Evolutionary conservation across 2,888 invertebrate genomes (phyloP).

Genomic region (Apamea sordens): DNA sequence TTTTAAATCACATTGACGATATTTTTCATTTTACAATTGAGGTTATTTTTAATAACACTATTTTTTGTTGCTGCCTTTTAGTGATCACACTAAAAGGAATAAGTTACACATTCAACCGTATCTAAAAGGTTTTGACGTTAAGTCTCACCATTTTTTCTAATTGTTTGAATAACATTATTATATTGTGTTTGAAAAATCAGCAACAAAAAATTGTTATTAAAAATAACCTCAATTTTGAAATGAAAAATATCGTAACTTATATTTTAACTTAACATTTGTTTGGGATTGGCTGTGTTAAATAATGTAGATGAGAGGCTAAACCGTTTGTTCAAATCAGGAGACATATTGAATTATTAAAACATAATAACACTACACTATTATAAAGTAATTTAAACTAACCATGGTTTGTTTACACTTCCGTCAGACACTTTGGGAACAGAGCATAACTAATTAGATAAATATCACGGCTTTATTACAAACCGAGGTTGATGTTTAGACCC

Average conservation of each 20-base stretch:
- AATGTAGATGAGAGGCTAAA: neutral
- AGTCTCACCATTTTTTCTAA: too few species aligned
- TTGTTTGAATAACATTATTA: too few species aligned
- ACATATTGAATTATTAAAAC: neutral
- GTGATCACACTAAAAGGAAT: too few species aligned
- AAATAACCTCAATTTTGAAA: too few species aligned
- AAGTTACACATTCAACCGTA: too few species aligned
- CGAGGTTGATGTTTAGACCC: neutral
- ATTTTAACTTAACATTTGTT: slow-evolving; percentile 13
- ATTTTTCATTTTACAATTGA: neutral
- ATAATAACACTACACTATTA: neutral
- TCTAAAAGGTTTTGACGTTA: too few species aligned
- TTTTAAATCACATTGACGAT: neutral
- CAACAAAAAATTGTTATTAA: too few species aligned
- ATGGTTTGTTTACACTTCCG: neutral
- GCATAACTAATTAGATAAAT: neutral
- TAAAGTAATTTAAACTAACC: neutral
- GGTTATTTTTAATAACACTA: neutral
- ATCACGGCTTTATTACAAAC: neutral
- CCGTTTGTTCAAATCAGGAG: neutral
- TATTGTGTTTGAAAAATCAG: too few species aligned
- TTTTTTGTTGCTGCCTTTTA: neutral
- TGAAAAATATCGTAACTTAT: too few species aligned
- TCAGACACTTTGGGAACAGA: neutral
- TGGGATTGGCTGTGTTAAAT: slow-evolving; percentile 5